Conservation (phyloP, 1,140 invertebrate species). For the Aphis craccivora region DNA sequence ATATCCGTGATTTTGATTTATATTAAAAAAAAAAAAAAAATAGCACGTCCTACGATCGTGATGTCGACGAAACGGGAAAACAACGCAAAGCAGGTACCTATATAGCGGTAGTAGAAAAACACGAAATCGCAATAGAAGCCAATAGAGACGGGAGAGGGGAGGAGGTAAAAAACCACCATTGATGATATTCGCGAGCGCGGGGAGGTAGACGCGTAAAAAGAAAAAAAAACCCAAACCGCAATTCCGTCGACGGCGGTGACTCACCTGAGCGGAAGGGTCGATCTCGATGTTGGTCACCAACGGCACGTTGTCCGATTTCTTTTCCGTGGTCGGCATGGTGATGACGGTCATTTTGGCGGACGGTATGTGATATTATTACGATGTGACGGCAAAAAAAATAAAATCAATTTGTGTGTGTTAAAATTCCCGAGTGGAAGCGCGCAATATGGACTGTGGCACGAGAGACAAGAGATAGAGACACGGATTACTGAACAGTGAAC, state of each 20-base stretch:
- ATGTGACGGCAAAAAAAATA: background rate
- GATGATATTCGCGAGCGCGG: background rate
- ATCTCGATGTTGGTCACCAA: conserved; percentile 49
- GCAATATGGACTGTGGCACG: background rate
- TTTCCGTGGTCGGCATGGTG: conserved; percentile 28
- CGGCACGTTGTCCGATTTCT: conserved; percentile 52
- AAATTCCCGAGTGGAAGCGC: background rate
- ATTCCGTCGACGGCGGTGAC: background rate
- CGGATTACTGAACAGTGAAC: background rate
- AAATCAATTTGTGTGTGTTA: background rate
- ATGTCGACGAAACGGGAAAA: too few relatives aligned
- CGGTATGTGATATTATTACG: background rate
- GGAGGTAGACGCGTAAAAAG: background rate
- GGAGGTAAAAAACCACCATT: background rate
- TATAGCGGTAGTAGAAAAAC: background rate
- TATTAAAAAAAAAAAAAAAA: too few relatives aligned
- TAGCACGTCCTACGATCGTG: too few relatives aligned
- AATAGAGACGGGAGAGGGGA: background rate
- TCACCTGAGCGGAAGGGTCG: background rate
- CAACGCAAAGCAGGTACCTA: too few relatives aligned
- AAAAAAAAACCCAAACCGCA: background rate
- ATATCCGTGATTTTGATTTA: too few relatives aligned
- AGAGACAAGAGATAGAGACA: background rate
- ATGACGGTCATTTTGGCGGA: conserved; percentile 21
- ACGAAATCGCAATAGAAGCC: background rate